These are phyloP conservation scores for Hoplodrina blanda DNA, from an alignment of 2,888 invertebrate genomes.

Conservation along the genomic window DNA sequence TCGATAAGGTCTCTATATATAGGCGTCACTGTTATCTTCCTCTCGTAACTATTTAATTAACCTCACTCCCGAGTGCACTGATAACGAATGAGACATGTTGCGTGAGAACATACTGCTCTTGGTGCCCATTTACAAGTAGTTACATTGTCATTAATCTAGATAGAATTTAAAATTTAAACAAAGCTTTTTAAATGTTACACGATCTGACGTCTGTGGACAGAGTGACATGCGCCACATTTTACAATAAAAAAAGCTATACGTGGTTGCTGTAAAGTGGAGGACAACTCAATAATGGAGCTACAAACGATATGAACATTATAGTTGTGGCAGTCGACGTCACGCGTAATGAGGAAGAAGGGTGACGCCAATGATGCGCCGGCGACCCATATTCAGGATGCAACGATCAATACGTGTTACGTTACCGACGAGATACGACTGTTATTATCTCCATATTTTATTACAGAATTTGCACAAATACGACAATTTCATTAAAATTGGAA, in stretches of 20 bases:
- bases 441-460: conserved; percentile 60
- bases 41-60: conserved; percentile 88
- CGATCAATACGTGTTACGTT: conserved; percentile 75
- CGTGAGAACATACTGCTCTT: conserved; percentile 79
- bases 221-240: conserved; percentile 45
- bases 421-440: conserved; percentile 37
- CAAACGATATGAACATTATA: conserved; percentile 32
- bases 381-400: conserved; percentile 81
- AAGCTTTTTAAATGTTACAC: conserved; percentile 61
- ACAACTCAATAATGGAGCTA: conserved; percentile 45
- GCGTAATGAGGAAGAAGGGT: conserved; percentile 88
- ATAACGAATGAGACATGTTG: conserved; percentile 79
- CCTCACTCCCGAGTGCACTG: conserved; percentile 82
- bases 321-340: conserved; percentile 63
- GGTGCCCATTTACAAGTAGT: conserved; percentile 40
- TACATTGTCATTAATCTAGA: conserved; percentile 46
- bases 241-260: conserved; percentile 37
- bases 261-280: conserved; percentile 18
- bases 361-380: conserved; percentile 77
- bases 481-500: conserved; percentile 62
- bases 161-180: conserved; percentile 53
- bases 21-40: conserved; percentile 83
- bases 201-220: conserved; percentile 48
- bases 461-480: conserved; percentile 49
- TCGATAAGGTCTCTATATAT: conserved; percentile 85